These are phyloP conservation scores for Pristionchus arcanus DNA, from an alignment of 2,888 invertebrate genomes.

Conservation along the genomic window DNA sequence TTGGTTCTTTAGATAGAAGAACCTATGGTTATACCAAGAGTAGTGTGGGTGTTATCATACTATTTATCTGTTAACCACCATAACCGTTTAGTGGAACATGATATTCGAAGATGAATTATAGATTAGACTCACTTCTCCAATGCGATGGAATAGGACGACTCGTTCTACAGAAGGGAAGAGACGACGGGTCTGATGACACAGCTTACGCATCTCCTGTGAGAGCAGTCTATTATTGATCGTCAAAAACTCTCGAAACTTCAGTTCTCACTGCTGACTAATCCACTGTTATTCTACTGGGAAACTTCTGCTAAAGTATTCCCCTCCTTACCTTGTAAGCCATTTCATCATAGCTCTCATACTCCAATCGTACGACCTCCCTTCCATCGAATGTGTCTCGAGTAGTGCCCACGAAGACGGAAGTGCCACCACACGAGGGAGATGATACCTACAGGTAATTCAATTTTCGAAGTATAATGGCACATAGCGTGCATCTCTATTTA, in stretches of 20 bases:
- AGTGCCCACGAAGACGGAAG: slow-evolving; percentile 73
- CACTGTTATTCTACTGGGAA: no score
- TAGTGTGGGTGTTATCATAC: no score
- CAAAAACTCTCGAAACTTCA: no score
- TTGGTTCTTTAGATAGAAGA: no score
- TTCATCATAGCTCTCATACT: slow-evolving; percentile 75
- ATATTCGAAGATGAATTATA: background rate
- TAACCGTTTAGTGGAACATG: background rate
- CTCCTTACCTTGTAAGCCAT: slow-evolving; percentile 72
- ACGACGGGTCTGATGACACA: slow-evolving; percentile 64
- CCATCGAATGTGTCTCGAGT: slow-evolving; percentile 73
- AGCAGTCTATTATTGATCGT: background rate
- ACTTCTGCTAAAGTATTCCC: no score
- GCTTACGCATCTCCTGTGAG: slow-evolving; percentile 63
- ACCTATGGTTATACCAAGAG: no score
- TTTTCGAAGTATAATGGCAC: no score
- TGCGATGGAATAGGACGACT: slow-evolving; percentile 73
- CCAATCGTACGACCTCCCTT: slow-evolving; percentile 65
- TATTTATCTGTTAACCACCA: background rate
- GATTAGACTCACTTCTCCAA: slow-evolving; percentile 58
- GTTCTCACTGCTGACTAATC: no score
- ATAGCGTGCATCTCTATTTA: no score
- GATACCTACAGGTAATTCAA: slow-evolving; percentile 56
- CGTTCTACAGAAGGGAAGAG: slow-evolving; percentile 64
- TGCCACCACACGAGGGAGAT: slow-evolving; percentile 72